Evolutionary conservation across 2,888 invertebrate species (phyloP).

Genomic region (Papilio protenor): DNA sequence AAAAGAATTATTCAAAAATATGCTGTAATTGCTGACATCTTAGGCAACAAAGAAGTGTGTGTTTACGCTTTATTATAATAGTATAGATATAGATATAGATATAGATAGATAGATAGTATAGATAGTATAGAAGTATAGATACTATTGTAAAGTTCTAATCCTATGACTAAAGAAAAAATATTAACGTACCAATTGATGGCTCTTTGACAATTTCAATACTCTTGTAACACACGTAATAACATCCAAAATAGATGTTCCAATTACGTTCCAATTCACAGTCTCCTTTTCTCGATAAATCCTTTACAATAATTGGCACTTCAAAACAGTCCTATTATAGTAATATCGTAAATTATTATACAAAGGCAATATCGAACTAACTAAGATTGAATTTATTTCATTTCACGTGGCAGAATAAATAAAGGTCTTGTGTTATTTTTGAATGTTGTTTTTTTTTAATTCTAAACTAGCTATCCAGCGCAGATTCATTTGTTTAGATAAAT

Average conservation of each 20-base stretch:
- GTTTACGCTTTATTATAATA: too few species aligned
- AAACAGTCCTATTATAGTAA: neutral
- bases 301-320: constrained; percentile 16
- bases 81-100: too few species aligned
- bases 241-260: neutral
- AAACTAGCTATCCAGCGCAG: neutral
- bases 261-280: neutral
- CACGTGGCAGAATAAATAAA: neutral
- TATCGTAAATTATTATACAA: constrained; percentile 8
- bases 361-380: neutral
- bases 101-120: too few species aligned
- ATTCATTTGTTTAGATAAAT: neutral
- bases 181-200: neutral
- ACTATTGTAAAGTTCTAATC: neutral
- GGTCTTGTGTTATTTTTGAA: neutral
- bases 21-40: too few species aligned
- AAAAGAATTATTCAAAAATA: too few species aligned
- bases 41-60: too few species aligned
- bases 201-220: neutral
- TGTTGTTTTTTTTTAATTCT: neutral
- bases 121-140: too few species aligned
- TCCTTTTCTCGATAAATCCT: constrained; percentile 5
- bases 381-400: neutral
- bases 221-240: neutral
- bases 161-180: neutral